Conservation (phyloP, 2,888 invertebrate species). For the Leptopterna dolabrata region DNA sequence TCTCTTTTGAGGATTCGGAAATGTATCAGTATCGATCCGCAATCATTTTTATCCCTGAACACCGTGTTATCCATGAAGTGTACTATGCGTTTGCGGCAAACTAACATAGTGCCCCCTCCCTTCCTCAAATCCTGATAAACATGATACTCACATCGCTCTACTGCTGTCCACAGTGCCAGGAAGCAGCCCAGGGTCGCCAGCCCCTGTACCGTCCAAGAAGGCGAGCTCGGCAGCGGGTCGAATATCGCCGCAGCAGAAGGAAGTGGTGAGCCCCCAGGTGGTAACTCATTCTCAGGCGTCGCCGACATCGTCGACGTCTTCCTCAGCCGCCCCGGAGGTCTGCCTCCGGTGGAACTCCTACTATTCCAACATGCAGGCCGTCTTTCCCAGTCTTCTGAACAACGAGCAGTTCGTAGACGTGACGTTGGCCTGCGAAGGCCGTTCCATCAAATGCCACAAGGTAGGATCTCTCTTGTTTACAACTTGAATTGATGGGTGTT, state of each 20-base stretch:
- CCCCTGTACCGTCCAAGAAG: conserved; percentile 30
- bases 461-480: conserved; percentile 65
- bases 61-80: no score
- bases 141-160: no score
- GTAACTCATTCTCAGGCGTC: conserved; percentile 19
- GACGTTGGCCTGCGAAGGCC: conserved; percentile 71
- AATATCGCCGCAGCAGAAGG: conserved; percentile 27
- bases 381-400: conserved; percentile 69
- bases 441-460: conserved; percentile 71
- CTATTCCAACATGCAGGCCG: conserved; percentile 70
- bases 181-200: conserved; percentile 39
- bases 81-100: no score
- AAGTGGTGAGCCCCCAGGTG: conserved; percentile 5
- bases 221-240: conserved; percentile 1
- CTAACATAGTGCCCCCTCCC: no score
- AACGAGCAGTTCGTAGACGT: conserved; percentile 71
- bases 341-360: conserved; percentile 72
- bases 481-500: neutral
- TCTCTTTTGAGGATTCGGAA: no score
- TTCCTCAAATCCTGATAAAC: no score
- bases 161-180: conserved; percentile 18
- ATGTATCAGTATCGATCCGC: no score
- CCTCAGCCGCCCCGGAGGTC: conserved; percentile 65
- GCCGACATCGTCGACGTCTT: conserved; percentile 5
- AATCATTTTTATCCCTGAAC: no score